Percentiles rank a stretch among this genome's conserved stretches.
Evolutionary conservation across 2,797 vertebrate species (phyloP).

Genomic region (Cynopterus sphinx): DNA sequence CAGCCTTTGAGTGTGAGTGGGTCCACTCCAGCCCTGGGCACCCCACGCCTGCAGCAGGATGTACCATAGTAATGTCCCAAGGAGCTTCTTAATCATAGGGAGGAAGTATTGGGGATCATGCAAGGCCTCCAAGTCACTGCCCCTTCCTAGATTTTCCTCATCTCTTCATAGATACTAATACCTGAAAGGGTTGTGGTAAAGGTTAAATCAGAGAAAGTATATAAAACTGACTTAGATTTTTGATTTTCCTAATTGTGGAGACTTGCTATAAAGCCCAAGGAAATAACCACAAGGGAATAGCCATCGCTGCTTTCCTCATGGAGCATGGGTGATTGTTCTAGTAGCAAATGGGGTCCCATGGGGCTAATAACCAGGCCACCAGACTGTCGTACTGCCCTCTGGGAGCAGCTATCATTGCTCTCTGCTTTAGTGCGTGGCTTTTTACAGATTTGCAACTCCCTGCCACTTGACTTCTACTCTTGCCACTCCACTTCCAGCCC

Average conservation of each 20-base stretch:
- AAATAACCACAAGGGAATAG: background rate
- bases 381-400: background rate
- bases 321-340: background rate
- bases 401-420: background rate
- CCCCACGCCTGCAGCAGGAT: background rate
- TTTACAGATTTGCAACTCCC: background rate
- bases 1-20: background rate
- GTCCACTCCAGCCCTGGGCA: background rate
- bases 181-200: background rate
- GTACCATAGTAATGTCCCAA: too few species aligned
- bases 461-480: background rate
- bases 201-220: background rate
- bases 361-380: too few species aligned
- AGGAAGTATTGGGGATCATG: background rate
- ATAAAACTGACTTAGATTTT: background rate
- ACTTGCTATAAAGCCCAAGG: background rate
- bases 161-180: background rate
- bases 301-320: background rate
- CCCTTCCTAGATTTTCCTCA: background rate
- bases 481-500: background rate
- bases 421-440: background rate
- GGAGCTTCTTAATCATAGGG: background rate
- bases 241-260: background rate
- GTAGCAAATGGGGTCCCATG: background rate
- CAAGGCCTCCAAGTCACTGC: background rate